Evolutionary conservation across 2,113 vertebrate species (phyloP), one percentile per base, ranked within the genome.

Genomic region (Oophaga pumilio): DNA sequence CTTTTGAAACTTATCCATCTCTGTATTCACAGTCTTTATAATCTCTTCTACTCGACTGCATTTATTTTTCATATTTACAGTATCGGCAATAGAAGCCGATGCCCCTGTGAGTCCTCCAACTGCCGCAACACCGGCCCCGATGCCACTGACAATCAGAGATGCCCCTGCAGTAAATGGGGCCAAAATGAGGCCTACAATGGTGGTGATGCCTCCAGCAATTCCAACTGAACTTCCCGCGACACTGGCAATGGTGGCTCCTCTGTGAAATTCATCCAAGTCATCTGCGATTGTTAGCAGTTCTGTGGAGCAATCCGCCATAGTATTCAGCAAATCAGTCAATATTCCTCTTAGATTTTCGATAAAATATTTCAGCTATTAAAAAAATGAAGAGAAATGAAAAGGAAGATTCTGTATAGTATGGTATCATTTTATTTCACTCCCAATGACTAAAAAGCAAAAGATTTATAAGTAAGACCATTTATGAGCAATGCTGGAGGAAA

Each of bases 41-140:
- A 95, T 94, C 91, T 93, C 94, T 87, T 95, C 93, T 90, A 96
- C 90, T 88, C 92, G 94, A 90, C 94, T 95, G 0, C 94, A 90
- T 89, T 95, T 94, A 90, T 92, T 93, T 77, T 73, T 94, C 85
- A 91, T 94, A 87, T 93, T 93, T 26, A 95, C 92, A 0, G 93
- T 91, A 52, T 95, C 94, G 0, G 94, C 94, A 86, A 95, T 94
- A 6, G 94, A 94, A 28, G 95, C 95, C 0, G 94, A 91, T 0
- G 93, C 94, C 6, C 94, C 94, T 26, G 95, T 91, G 87, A 95
- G 92, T 89, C 93, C 93, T 24, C 95, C 95, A 0, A 94, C 94
- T 0, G 93, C 93, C n/a, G 94, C 94, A 87, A 96, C 93, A 1
- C 94, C 76, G 50, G 95, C 93, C 22, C 95, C 95, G 28, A 94